phyloP scores from a whole-genome alignment of 2,113 vertebrate species.

The Oncorhynchus kisutch region DNA sequence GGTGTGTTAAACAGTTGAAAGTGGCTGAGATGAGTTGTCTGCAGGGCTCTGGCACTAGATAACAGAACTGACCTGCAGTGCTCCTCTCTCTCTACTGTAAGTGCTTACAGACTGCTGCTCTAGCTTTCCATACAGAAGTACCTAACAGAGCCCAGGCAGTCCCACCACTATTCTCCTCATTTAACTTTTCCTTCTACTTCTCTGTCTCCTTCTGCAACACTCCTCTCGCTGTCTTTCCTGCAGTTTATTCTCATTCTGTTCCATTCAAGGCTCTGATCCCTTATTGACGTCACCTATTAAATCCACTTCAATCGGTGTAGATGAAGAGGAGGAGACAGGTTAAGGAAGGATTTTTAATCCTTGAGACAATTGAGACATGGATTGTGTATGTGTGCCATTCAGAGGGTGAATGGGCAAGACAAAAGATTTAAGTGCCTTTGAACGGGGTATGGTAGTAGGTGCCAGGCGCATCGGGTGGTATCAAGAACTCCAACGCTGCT shows the following conservation, averaged over 20 bases:
- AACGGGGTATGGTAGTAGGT: too few relatives aligned
- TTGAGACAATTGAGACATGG: too few relatives aligned
- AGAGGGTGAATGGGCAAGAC: too few relatives aligned
- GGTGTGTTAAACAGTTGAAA: slow-evolving; percentile 62
- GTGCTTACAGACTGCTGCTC: slow-evolving; percentile 62
- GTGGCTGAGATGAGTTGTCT: slow-evolving; percentile 55
- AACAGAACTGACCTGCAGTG: slow-evolving; percentile 46
- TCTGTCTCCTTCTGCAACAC: not conserved
- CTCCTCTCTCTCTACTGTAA: slow-evolving; percentile 49
- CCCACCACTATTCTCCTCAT: not conserved
- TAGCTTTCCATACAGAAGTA: slow-evolving; percentile 42
- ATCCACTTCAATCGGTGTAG: too few relatives aligned
- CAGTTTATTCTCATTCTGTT: not conserved
- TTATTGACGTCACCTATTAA: too few relatives aligned
- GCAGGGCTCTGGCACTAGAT: slow-evolving; percentile 48
- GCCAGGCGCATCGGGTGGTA: too few relatives aligned
- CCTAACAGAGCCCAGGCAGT: not conserved
- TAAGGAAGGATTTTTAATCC: too few relatives aligned
- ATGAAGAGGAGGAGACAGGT: too few relatives aligned
- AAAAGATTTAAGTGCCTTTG: too few relatives aligned
- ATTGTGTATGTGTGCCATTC: too few relatives aligned
- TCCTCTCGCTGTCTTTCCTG: not conserved
- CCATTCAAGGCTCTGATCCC: too few relatives aligned
- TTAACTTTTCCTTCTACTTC: not conserved
- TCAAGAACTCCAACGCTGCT: too few relatives aligned